Evolutionary conservation across 2,888 invertebrate species (phyloP), one percentile per base, ranked within the genome.

Genomic region (Cylloceria caligata): DNA sequence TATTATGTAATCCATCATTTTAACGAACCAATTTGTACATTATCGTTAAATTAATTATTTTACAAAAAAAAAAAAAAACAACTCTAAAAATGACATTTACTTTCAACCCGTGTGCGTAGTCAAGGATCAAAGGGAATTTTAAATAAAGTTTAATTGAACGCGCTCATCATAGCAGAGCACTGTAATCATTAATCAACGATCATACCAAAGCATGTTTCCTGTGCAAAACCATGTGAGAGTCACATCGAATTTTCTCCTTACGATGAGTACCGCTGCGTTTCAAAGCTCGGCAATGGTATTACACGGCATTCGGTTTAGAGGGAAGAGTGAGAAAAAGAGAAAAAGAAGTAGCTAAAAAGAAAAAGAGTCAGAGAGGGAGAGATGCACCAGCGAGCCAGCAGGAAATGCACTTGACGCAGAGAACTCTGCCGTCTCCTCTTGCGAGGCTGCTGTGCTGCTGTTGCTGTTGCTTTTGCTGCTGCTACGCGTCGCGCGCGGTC

Each of bases 321-420:
- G 42, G 57, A 34, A 7, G 64, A 71, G 67, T 71, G 52, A 74
- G 30, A 72, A 27, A 68, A 49, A 64, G 34, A 57, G 57, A 47
- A 49, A 52, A 49, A n/a, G 34, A 60, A 74, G 62, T 16, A 62
- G 16, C 36, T 30, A 13, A 16, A 34, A 55, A 19, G 42, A 45
- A 55, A 52, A 24, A 39, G 72, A 72, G 71, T 7, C 57, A 67
- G 76, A 9, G 49, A 65, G 64, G 84, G 87, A 84, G 73, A 84
- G 86, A 87, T 85, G 87, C 85, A 86, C 83, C 86, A 75, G 76
- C 74, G 86, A 84, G 89, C 87, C 90, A 91, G 91, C 91, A 92
- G 91, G 92, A 92, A 92, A 92, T 92, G 91, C 92, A 92, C 91
- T 91, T 92, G 92, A 92, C 90, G 91, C 90, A 77, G 71, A 73